phyloP scores from a whole-genome alignment of 2,797 vertebrate species.

The Myiotriccus ornatus region DNA sequence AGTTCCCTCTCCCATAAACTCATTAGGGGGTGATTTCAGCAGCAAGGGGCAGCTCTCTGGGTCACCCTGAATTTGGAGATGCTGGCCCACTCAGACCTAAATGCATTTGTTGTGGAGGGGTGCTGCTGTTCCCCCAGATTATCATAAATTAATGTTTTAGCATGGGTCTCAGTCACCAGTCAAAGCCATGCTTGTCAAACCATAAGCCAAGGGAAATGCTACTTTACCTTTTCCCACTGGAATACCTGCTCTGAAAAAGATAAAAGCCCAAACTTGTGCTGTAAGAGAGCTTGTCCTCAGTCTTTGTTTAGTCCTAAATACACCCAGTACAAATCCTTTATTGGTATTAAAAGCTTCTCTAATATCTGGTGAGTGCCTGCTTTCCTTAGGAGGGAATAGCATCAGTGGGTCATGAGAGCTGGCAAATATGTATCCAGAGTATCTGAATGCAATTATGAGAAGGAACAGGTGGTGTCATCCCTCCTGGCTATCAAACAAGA shows the following conservation, averaged over 20 bases:
- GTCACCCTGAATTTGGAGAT: not conserved
- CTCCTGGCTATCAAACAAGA: slow-evolving; percentile 88
- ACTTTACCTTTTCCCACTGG: slow-evolving; percentile 40
- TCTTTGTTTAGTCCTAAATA: slow-evolving; percentile 40
- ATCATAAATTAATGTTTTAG: not conserved
- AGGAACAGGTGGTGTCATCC: slow-evolving; percentile 88
- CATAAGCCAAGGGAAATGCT: slow-evolving; percentile 10
- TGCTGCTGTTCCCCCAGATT: slow-evolving; percentile 5
- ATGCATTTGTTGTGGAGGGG: not conserved
- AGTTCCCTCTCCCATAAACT: not conserved
- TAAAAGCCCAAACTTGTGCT: slow-evolving; percentile 4
- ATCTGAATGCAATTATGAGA: slow-evolving; percentile 94
- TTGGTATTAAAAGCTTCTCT: slow-evolving; percentile 50
- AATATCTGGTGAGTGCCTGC: slow-evolving; percentile 61
- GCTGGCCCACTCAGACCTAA: not conserved
- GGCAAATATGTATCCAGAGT: slow-evolving; percentile 99
- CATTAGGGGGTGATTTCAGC: slow-evolving; percentile 12
- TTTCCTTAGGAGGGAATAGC: slow-evolving; percentile 85
- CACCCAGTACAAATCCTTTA: slow-evolving; percentile 28
- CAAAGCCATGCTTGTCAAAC: not conserved
- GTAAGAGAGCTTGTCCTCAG: slow-evolving; percentile 8
- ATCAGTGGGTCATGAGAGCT: slow-evolving; percentile 88
- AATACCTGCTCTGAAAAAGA: slow-evolving; percentile 8
- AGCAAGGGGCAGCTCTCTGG: not conserved
- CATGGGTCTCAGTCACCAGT: not conserved